Conservation (phyloP, 1,140 invertebrate species). For the Armadillidium nasatum region DNA sequence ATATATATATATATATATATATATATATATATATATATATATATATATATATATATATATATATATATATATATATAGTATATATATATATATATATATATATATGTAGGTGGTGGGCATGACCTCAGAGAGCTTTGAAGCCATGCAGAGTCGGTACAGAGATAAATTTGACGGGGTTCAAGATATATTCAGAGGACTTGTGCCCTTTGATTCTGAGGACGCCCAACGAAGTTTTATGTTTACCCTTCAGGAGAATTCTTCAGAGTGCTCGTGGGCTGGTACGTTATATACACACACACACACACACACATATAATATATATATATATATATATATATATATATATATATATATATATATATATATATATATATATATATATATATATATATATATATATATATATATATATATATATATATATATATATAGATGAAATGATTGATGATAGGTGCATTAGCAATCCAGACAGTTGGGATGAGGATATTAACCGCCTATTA, state of each 20-base stretch:
- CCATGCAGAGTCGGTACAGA: conserved; percentile 43
- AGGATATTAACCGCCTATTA: conserved; percentile 46
- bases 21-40: no score
- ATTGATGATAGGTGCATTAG: conserved; percentile 42
- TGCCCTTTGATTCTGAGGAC: conserved; percentile 36
- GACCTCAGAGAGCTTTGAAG: conserved; percentile 43
- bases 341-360: no score
- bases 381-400: conserved; percentile 6
- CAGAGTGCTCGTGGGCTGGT: conserved; percentile 44
- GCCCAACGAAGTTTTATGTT: conserved; percentile 41
- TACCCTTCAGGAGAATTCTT: conserved; percentile 37
- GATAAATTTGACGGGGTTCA: conserved; percentile 39
- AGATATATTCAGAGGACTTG: conserved; percentile 29
- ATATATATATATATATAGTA: not conserved
- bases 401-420: not conserved
- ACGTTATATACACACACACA: no score
- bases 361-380: not conserved
- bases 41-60: no score
- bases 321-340: no score
- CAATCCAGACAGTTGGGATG: conserved; percentile 45
- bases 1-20: no score
- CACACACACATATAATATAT: no score
- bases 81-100: conserved; percentile 9
- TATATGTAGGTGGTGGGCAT: conserved; percentile 42
- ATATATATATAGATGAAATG: conserved; percentile 39